phyloP scores from a whole-genome alignment of 2,888 invertebrate genomes.

The Drosophila anomalata region DNA sequence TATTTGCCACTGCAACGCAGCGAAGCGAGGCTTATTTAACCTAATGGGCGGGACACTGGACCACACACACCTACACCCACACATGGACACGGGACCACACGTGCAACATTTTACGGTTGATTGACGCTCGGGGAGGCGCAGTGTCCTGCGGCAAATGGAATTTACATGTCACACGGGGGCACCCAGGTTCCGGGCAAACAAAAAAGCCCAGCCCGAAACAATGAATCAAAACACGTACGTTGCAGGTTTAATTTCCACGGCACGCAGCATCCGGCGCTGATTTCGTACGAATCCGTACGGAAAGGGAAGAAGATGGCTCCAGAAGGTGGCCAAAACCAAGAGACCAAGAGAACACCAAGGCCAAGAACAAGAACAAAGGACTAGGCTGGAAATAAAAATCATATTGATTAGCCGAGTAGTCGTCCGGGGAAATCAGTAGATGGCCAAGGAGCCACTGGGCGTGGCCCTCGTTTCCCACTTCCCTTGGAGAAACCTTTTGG shows the following conservation, averaged over 20 bases:
- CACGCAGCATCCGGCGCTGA: slow-evolving; percentile 73
- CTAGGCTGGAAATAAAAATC: slow-evolving; percentile 55
- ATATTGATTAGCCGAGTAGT: slow-evolving; percentile 67
- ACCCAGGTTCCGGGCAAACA: slow-evolving; percentile 13
- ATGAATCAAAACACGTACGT: slow-evolving; percentile 48
- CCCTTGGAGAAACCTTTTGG: slow-evolving; percentile 43
- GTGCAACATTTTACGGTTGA: slow-evolving; percentile 39
- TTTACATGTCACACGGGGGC: slow-evolving; percentile 47
- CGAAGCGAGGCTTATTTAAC: slow-evolving; percentile 41
- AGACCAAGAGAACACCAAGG: neutral
- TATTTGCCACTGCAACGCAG: slow-evolving; percentile 35
- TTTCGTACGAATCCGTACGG: slow-evolving; percentile 39
- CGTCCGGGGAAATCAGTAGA: slow-evolving; percentile 66
- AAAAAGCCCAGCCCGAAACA: slow-evolving; percentile 26
- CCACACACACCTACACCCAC: slow-evolving; percentile 2
- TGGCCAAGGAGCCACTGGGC: slow-evolving; percentile 34
- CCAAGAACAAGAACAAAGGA: slow-evolving; percentile 17
- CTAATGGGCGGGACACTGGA: slow-evolving; percentile 30
- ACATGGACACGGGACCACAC: slow-evolving; percentile 2
- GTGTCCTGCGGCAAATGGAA: slow-evolving; percentile 32
- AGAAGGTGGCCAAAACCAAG: slow-evolving; percentile 7
- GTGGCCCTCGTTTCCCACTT: slow-evolving; percentile 35
- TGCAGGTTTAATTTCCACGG: slow-evolving; percentile 57
- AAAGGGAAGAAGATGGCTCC: neutral
- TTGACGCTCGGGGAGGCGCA: slow-evolving; percentile 36